Evolutionary conservation across 2,113 vertebrate species (phyloP), one percentile per base, ranked within the genome.

Genomic region (Thymallus thymallus): DNA sequence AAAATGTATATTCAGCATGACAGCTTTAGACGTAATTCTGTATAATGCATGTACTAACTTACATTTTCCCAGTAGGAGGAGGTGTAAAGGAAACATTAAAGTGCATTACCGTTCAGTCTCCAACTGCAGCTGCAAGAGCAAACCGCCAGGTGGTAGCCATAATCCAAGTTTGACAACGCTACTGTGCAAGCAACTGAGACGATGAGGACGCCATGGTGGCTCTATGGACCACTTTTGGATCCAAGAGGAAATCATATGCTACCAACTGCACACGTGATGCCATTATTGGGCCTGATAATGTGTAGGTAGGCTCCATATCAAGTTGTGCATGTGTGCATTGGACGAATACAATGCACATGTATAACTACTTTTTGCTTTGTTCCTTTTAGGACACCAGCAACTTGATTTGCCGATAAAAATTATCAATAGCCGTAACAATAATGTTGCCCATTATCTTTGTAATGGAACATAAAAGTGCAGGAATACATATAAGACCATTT

Each of bases 111-210:
- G 23, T 64, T 64, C 24, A 29, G 58, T 60, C n/a, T 60, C 56
- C 51, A 67, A 46, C 55, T 73, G 70, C 32, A 41, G 26, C 63
- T 56, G 24, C 51, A 4, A 41, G 23, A 5, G 62, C 0, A 14
- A 23, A 35, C 84, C 86, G 67, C 74, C 73, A 86, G 82, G 75
- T 83, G 84, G 86, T 79, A 77, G 72, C 35, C 64, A 76, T 55
- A 80, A 29, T 12, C 70, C 56, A 60, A 74, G 18, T 73, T 73
- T 75, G 67, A 70, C 9, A 35, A 20, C n/a, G 32, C 48, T 6
- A 45, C 79, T 71, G 58, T 73, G 14, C 32, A 41, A 23, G 69
- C 73, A 63, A 65, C 85, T 70, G 20, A 30, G 61, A 32, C 72
- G 71, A 56, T 35, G 10, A 48, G 46, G 64, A 56, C 77, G 75